Conservation (phyloP, 2,797 vertebrate genomes). For the Epinephelus coioides region DNA sequence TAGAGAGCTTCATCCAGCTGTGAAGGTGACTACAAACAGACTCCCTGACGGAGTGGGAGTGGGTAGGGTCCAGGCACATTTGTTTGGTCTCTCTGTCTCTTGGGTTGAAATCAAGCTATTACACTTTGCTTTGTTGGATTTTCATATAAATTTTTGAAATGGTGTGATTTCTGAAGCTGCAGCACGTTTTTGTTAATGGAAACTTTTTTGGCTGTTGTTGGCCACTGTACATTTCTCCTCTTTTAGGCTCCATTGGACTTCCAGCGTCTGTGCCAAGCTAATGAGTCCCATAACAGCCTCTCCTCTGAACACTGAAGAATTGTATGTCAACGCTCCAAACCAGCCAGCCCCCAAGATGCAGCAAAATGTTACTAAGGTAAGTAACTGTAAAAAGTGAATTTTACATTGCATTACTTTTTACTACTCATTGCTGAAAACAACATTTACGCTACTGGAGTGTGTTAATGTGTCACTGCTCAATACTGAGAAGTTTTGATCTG, state of each 20-base stretch:
- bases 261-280: neutral
- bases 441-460: neutral
- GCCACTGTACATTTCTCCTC: neutral
- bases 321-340: neutral
- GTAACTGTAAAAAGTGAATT: neutral
- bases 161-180: too few relatives aligned
- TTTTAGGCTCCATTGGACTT: neutral
- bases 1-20: too few relatives aligned
- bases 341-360: neutral
- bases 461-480: neutral
- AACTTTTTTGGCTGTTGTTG: neutral
- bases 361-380: neutral
- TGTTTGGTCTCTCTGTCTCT: too few relatives aligned
- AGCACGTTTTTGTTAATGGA: too few relatives aligned
- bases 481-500: neutral
- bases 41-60: too few relatives aligned
- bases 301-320: neutral
- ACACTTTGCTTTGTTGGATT: too few relatives aligned
- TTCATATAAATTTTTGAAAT: too few relatives aligned
- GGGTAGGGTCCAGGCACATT: too few relatives aligned
- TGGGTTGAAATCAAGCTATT: too few relatives aligned
- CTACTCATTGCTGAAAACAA: neutral
- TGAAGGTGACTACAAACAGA: too few relatives aligned
- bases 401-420: neutral
- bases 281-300: neutral